Evolutionary conservation across 2,888 invertebrate genomes (phyloP).

Genomic region (Scaptomyza parva): DNA sequence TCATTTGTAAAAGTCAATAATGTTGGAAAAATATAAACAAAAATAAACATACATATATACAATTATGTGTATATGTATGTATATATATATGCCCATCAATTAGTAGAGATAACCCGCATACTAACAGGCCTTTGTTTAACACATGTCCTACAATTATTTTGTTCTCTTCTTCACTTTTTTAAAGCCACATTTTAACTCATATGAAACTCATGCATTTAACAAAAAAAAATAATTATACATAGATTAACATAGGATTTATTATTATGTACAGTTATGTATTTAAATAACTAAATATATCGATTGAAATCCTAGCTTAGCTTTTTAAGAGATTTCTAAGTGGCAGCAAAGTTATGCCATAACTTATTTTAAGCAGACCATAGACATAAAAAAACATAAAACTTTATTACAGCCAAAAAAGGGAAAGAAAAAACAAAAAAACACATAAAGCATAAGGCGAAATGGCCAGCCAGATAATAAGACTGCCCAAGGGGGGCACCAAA

Average conservation of each 20-base stretch:
- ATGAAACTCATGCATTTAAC: conserved; percentile 12
- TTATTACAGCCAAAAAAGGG: conserved; percentile 62
- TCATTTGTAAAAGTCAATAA: conserved; percentile 49
- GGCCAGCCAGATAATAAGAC: conserved; percentile 12
- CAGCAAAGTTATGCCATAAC: conserved; percentile 30
- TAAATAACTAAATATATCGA: conserved; percentile 3
- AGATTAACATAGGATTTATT: conserved; percentile 34
- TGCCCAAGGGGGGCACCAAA: conserved; percentile 14
- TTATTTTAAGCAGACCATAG: conserved; percentile 55
- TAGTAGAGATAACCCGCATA: conserved; percentile 25
- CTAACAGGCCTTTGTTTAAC: conserved; percentile 10
- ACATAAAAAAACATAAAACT: conserved; percentile 57
- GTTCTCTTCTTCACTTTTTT: not conserved
- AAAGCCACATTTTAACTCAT: conserved; percentile 16
- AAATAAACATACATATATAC: too few relatives aligned
- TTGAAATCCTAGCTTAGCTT: conserved; percentile 55
- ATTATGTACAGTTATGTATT: conserved; percentile 31
- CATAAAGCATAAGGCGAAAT: conserved; percentile 33
- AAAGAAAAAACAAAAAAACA: conserved; percentile 4
- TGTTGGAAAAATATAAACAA: conserved; percentile 13
- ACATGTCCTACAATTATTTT: conserved; percentile 11
- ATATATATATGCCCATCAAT: conserved; percentile 35
- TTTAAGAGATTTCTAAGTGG: conserved; percentile 49
- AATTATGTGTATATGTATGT: too few relatives aligned
- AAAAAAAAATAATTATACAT: conserved; percentile 6